Evolutionary conservation across 2,888 invertebrate genomes (phyloP).

Genomic region (Caenorhabditis auriculariae): DNA sequence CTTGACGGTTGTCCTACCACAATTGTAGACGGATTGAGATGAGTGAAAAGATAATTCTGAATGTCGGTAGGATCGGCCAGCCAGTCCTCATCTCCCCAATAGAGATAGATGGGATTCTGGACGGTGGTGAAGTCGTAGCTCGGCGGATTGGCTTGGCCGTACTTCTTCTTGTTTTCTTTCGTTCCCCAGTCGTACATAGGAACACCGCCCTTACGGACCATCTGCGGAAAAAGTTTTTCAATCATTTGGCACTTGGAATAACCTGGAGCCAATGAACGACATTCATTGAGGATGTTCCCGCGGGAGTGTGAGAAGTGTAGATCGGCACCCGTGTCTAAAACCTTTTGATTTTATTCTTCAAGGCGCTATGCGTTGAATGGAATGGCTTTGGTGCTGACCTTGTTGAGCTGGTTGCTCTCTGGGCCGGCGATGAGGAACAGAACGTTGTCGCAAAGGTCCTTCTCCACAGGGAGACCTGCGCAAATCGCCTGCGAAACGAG

Average conservation of each 20-base stretch:
- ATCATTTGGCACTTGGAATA: too few species aligned
- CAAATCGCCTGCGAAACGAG: conserved; percentile 57
- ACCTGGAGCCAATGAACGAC: conserved; percentile 66
- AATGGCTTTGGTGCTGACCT: conserved; percentile 21
- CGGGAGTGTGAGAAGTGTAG: conserved; percentile 65
- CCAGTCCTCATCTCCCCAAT: conserved; percentile 50
- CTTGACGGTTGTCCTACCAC: neutral
- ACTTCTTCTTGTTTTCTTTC: conserved; percentile 39
- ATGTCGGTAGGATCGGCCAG: conserved; percentile 47
- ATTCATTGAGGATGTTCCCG: conserved; percentile 67
- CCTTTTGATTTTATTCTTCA: too few species aligned
- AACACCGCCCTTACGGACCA: conserved; percentile 39
- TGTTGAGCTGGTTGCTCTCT: conserved; percentile 57
- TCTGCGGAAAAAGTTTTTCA: too few species aligned
- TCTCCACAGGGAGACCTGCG: conserved; percentile 33
- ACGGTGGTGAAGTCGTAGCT: conserved; percentile 42
- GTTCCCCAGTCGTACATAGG: conserved; percentile 38
- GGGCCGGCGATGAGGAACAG: conserved; percentile 77
- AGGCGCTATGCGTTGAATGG: too few species aligned
- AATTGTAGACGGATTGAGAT: conserved; percentile 12
- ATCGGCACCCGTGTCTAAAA: conserved; percentile 67
- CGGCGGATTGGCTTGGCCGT: conserved; percentile 39
- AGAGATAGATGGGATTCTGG: conserved; percentile 38
- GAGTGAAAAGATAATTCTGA: conserved; percentile 19
- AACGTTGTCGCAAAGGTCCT: conserved; percentile 74